phyloP scores from a whole-genome alignment of 2,888 invertebrate genomes.

The Lacanobia wlatinum region DNA sequence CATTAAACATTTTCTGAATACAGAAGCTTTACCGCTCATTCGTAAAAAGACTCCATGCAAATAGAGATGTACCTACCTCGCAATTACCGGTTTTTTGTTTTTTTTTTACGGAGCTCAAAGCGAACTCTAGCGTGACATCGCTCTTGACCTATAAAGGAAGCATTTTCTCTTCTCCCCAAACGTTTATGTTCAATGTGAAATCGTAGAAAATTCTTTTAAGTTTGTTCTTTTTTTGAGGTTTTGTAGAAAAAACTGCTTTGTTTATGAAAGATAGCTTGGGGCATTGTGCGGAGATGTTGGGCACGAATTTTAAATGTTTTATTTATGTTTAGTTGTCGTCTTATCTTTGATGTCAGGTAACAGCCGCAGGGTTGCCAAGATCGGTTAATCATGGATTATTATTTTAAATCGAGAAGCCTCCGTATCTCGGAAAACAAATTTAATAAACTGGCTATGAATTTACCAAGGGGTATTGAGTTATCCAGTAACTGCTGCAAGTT shows the following conservation, averaged over 20 bases:
- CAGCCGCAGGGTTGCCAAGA: background rate
- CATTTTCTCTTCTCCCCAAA: conserved; percentile 39
- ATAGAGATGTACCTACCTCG: conserved; percentile 40
- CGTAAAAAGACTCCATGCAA: conserved; percentile 49
- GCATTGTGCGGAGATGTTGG: background rate
- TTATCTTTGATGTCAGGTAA: too few species aligned
- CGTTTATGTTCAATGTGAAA: conserved; percentile 42
- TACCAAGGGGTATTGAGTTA: background rate
- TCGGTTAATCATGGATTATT: too few species aligned
- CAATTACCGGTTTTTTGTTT: conserved; percentile 44
- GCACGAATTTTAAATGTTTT: background rate
- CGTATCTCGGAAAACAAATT: background rate
- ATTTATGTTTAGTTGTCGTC: background rate
- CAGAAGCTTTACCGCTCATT: conserved; percentile 25
- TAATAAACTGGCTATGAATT: background rate
- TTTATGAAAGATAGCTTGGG: conserved; percentile 12
- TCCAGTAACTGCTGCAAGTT: too few species aligned
- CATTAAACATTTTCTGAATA: conserved; percentile 24
- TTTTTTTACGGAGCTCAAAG: conserved; percentile 48
- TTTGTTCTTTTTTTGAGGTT: conserved; percentile 7
- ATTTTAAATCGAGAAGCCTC: too few species aligned
- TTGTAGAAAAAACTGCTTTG: background rate
- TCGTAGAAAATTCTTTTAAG: conserved; percentile 28
- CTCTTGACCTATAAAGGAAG: conserved; percentile 47
- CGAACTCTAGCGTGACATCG: conserved; percentile 44